These are phyloP conservation scores for Drosophila simulans DNA, from an alignment of 1,140 invertebrate genomes.

Conservation along the genomic window DNA sequence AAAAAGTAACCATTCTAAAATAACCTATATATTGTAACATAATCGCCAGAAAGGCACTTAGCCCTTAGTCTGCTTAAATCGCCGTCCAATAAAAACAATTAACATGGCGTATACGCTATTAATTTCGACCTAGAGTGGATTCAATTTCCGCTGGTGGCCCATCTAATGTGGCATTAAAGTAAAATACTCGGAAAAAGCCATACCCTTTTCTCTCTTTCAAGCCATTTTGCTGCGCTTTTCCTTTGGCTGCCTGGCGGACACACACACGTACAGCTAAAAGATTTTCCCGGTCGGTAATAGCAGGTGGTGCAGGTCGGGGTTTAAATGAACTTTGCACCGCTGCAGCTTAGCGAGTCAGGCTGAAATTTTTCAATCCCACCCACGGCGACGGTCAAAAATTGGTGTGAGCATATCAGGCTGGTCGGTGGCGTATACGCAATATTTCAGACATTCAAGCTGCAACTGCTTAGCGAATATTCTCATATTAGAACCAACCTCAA, in stretches of 20 bases:
- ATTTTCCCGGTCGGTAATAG: constrained; percentile 33
- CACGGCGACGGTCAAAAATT: not conserved
- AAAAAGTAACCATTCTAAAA: not conserved
- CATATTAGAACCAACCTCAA: not conserved
- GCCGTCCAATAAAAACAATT: constrained; percentile 41
- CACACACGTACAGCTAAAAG: constrained; percentile 23
- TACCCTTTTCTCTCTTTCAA: constrained; percentile 20
- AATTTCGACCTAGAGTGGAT: constrained; percentile 33
- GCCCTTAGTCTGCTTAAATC: not conserved
- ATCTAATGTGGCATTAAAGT: constrained; percentile 40
- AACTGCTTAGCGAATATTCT: not conserved
- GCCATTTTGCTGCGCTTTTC: constrained; percentile 42
- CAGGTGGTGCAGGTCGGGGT: constrained; percentile 42
- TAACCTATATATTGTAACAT: not conserved
- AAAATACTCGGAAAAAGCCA: constrained; percentile 27
- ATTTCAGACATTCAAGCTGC: not conserved
- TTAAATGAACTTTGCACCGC: constrained; percentile 54
- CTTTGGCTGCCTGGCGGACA: constrained; percentile 23
- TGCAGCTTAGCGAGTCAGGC: constrained; percentile 46
- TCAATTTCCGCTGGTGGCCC: constrained; percentile 42
- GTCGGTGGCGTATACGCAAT: constrained; percentile 17
- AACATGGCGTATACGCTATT: constrained; percentile 34
- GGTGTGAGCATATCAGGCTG: constrained; percentile 17
- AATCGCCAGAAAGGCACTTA: constrained; percentile 7
- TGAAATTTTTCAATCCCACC: constrained; percentile 11